Evolutionary conservation across 2,113 vertebrate genomes (phyloP).

Genomic region (Scytalopus superciliaris): DNA sequence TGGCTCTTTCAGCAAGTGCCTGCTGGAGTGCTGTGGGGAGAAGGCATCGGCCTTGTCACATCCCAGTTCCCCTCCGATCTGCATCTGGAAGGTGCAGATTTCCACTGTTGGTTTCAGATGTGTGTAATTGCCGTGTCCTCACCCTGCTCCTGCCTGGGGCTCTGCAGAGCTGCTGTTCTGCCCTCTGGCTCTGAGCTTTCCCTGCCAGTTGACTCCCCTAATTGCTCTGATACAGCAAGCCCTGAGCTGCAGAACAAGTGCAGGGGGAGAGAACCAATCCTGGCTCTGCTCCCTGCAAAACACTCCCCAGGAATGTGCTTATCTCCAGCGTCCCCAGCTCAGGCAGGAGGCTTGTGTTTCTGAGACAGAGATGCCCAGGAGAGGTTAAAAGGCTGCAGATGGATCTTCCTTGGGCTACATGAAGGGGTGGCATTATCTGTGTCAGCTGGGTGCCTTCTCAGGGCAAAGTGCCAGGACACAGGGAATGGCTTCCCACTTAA

Average conservation of each 20-base stretch:
- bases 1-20: not conserved
- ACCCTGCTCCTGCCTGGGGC: not conserved
- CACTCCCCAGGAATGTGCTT: not conserved
- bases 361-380: not conserved
- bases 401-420: not conserved
- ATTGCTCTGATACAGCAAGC: not conserved
- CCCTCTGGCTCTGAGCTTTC: not conserved
- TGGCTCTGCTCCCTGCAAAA: not conserved
- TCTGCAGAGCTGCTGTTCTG: not conserved
- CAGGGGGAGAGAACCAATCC: not conserved
- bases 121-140: rapidly evolving
- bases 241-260: not conserved
- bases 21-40: not conserved
- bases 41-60: not conserved
- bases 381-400: not conserved
- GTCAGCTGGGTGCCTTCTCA: not conserved
- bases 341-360: not conserved
- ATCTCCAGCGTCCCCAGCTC: not conserved
- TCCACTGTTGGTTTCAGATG: not conserved
- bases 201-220: not conserved
- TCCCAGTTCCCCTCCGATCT: not conserved
- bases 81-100: not conserved
- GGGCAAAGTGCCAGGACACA: not conserved
- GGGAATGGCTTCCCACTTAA: not conserved
- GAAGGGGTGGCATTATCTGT: not conserved